phyloP scores from a whole-genome alignment of 2,888 invertebrate species.

The Melipona beecheii region DNA sequence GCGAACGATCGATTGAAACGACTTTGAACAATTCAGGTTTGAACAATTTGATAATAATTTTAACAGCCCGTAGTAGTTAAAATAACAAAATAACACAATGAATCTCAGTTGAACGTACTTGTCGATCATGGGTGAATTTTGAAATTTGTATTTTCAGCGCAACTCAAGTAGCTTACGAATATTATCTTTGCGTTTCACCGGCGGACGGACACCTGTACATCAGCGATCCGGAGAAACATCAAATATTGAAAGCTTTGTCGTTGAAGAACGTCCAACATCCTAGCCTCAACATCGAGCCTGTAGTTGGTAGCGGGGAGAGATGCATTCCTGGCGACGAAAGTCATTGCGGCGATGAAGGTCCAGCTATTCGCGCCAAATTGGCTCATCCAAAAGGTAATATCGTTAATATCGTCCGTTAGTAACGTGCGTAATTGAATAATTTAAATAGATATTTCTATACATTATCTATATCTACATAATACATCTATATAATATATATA shows the following conservation, averaged over 20 bases:
- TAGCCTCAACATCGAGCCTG: constrained; percentile 92
- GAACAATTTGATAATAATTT: no score
- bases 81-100: no score
- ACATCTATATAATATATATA: no score
- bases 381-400: constrained; percentile 96
- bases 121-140: neutral
- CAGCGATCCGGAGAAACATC: constrained; percentile 97
- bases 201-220: constrained; percentile 98
- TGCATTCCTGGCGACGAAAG: constrained; percentile 97
- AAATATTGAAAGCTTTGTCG: constrained; percentile 91
- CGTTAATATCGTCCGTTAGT: no score
- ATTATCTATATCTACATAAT: no score
- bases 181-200: constrained; percentile 97
- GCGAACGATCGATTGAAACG: neutral
- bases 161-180: constrained; percentile 98
- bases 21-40: neutral
- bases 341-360: constrained; percentile 97
- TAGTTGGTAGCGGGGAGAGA: constrained; percentile 95
- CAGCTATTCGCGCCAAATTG: constrained; percentile 95
- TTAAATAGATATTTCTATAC: no score
- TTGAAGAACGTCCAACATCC: constrained; percentile 93
- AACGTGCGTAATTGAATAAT: no score
- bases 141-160: constrained; percentile 88
- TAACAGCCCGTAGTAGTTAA: no score
- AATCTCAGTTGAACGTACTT: no score